Base-by-base conservation (phyloP, 2,888 invertebrate species). In the Pterobdella sp. region DNA sequence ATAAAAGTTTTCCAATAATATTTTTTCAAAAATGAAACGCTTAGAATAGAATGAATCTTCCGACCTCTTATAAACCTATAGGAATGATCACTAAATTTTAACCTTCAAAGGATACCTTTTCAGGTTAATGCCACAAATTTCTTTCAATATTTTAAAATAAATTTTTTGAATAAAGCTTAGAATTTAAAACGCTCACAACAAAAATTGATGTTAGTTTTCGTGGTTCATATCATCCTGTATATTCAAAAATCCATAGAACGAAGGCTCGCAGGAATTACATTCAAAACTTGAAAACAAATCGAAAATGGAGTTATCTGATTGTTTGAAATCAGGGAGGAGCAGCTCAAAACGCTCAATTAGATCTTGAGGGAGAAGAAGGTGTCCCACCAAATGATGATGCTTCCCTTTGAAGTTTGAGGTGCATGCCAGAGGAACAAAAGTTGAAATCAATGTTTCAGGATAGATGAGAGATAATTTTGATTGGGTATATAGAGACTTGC, bases 401-500 rank as follows among this genome's bases (percentile, higher is more conserved):
- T 86, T 87, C 1, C 93, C 93, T 56, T 85, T 85, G 82, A 91
- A 94, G 74, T 85, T 81, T 73, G 87, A 86, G 0, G 95, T 92
- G 85, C 98, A 97, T 67, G 88, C 82, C 85, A 98, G 98, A 0
- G 98, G 98, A 0, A 97, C 95, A 0, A 97, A 96, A 26, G 98
- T 85, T 0, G 98, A 98, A 77, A 99, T 90, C 0, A 98, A 86
- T 79, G 93, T 85, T 36, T 91, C 89, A 3, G 98, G 97, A 79
- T 89, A 88, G 22, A 95, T 87, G 0, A 83, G 82, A 0, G 83
- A 82, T 3, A 29, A 18, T 70, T 32, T 22, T 1, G n/a, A 26
- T 63, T 63, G 63, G 14, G n/a, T 10, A 63, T 7, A 63, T 10
- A 7, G 26, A 7, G 7, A 7, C 14, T 10, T 29, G 10, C n/a